These are phyloP conservation scores for Gopherus evgoodei DNA, from an alignment of 2,113 vertebrate species.

Conservation along the genomic window DNA sequence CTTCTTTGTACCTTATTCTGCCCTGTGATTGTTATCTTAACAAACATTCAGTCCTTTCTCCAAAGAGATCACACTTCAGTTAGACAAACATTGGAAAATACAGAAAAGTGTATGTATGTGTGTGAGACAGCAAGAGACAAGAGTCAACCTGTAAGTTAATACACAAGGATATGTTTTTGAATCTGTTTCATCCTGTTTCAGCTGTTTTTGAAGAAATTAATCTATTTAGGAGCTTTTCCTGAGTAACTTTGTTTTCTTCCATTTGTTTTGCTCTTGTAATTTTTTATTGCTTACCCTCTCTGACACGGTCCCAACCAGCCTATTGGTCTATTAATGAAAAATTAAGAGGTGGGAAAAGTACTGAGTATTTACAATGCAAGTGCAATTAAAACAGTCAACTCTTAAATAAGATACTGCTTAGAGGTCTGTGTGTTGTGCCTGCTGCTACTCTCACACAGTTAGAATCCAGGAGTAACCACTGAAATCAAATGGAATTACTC, in stretches of 20 bases:
- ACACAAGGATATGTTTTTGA: neutral
- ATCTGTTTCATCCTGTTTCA: neutral
- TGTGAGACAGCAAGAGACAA: neutral
- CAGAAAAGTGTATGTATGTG: neutral
- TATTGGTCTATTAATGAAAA: neutral
- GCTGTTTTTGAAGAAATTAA: neutral
- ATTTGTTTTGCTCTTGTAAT: neutral
- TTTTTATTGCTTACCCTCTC: neutral
- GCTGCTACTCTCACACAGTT: neutral
- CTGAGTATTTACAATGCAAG: neutral
- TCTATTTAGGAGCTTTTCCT: neutral
- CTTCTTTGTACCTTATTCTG: neutral
- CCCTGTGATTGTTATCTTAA: neutral
- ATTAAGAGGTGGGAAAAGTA: neutral
- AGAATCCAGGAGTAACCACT: neutral
- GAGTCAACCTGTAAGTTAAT: neutral
- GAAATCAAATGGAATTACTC: neutral
- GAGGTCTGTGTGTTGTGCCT: neutral
- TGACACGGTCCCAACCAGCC: neutral
- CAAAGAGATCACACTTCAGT: neutral
- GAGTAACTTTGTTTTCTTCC: neutral
- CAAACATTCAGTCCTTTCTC: neutral
- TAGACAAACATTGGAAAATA: neutral
- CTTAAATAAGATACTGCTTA: neutral
- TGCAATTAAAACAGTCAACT: neutral